Percentiles rank a stretch among this genome's conserved stretches.
Conservation (phyloP, 2,797 vertebrate genomes). For the Hydrocynus forskahlii region DNA sequence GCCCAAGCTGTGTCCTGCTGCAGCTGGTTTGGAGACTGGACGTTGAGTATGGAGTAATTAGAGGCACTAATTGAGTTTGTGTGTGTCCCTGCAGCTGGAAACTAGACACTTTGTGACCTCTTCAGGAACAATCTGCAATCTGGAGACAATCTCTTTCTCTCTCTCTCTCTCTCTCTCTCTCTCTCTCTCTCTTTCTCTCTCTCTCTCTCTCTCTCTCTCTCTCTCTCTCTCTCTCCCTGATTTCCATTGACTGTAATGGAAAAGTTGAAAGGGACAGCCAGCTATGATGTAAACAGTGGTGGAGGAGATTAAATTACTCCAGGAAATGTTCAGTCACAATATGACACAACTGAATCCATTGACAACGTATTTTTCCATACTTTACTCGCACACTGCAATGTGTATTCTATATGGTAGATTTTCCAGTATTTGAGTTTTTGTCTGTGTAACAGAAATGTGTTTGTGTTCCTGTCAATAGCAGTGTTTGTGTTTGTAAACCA, state of each 20-base stretch:
- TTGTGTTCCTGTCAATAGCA: no score
- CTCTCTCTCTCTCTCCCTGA: slow-evolving; percentile 15
- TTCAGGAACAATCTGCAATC: slow-evolving; percentile 9
- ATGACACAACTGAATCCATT: slow-evolving; percentile 4
- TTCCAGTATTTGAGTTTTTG: no score
- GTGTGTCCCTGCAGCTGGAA: neutral
- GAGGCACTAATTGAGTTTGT: slow-evolving; percentile 36
- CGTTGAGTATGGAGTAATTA: slow-evolving; percentile 36
- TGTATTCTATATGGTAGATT: no score
- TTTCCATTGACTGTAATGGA: neutral
- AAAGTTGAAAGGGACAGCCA: slow-evolving; percentile 6
- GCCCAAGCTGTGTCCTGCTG: slow-evolving; percentile 31
- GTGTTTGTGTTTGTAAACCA: no score
- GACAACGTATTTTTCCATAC: slow-evolving; percentile 2
- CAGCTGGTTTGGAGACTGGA: slow-evolving; percentile 29
- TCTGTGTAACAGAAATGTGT: no score
- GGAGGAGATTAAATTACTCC: slow-evolving; percentile 42
- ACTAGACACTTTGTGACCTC: slow-evolving; percentile 23
- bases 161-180: neutral
- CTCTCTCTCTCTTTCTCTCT: neutral
- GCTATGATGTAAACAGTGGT: slow-evolving; percentile 13
- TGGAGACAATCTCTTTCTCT: neutral
- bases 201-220: neutral
- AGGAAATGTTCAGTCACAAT: slow-evolving; percentile 23
- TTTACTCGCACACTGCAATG: no score